A percentile compares a stretch with the other conserved stretches of the same genome.
phyloP scores from a whole-genome alignment of 2,888 invertebrate genomes.

The Eumerus sabulonum region DNA sequence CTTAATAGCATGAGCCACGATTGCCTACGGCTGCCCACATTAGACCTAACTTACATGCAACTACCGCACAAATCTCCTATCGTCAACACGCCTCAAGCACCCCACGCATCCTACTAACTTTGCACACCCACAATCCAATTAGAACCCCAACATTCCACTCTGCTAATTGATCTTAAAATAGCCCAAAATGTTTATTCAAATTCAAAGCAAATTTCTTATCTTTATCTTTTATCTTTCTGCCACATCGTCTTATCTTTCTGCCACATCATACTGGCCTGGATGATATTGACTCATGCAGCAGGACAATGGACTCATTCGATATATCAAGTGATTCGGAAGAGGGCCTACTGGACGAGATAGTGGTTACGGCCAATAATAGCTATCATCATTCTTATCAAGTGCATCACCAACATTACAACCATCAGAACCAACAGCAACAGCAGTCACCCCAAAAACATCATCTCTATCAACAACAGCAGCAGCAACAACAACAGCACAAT shows the following conservation, averaged over 20 bases:
- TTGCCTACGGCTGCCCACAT: conserved; percentile 33
- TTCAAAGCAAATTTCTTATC: conserved; percentile 38
- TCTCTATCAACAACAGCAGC: conserved; percentile 66
- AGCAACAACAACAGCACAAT: conserved; percentile 65
- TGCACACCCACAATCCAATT: conserved; percentile 56
- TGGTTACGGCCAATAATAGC: conserved; percentile 74
- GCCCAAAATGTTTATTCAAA: conserved; percentile 39
- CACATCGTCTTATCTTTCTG: too few relatives aligned
- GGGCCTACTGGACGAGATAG: conserved; percentile 78
- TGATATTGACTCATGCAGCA: conserved; percentile 69
- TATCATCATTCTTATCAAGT: conserved; percentile 66
- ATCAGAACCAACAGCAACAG: conserved; percentile 44
- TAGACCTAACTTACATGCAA: background rate
- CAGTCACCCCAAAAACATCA: conserved; percentile 39
- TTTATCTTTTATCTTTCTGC: conserved; percentile 41
- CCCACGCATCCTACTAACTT: conserved; percentile 38
- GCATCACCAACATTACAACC: conserved; percentile 55
- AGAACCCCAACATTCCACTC: conserved; percentile 47
- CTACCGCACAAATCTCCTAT: too few relatives aligned
- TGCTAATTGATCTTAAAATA: conserved; percentile 61
- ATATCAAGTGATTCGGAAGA: conserved; percentile 79
- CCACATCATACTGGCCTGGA: too few relatives aligned
- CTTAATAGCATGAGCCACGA: conserved; percentile 39
- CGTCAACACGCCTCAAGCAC: conserved; percentile 4
- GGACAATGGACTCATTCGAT: conserved; percentile 79